Percentiles rank a stretch among this genome's conserved stretches.
Evolutionary conservation across 2,113 vertebrate genomes (phyloP).

Genomic region (Eupsittula cactorum): DNA sequence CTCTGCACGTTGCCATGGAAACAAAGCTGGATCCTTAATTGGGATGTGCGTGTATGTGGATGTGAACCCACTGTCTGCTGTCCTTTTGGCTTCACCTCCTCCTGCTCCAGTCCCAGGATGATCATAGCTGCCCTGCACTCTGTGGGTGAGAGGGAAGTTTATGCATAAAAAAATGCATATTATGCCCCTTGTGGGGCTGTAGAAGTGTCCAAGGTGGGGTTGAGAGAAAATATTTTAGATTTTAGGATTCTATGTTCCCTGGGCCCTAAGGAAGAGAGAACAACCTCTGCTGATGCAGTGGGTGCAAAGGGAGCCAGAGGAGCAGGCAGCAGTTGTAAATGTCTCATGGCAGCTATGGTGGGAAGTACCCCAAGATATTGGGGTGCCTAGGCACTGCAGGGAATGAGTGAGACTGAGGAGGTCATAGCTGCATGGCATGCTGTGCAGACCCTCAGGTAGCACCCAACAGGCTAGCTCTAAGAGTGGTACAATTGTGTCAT

Average conservation of each 20-base stretch:
- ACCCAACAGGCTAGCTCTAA: background rate
- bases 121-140: background rate
- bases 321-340: background rate
- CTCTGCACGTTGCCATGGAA: constrained; percentile 34
- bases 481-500: background rate
- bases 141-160: background rate
- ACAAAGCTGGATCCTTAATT: constrained; percentile 30
- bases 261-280: background rate
- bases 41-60: background rate
- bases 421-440: background rate
- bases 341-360: background rate
- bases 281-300: background rate
- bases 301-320: background rate
- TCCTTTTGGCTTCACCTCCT: background rate
- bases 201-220: background rate
- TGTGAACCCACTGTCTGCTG: background rate
- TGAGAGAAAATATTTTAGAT: background rate
- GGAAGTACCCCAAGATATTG: background rate
- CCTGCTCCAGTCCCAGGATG: background rate
- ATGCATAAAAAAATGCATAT: background rate
- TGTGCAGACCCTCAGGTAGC: background rate
- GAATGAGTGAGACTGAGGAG: background rate
- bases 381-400: background rate
- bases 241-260: background rate
- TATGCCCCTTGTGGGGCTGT: background rate